A percentile compares a stretch with the other conserved stretches of the same genome.
Evolutionary conservation across 2,113 vertebrate species (phyloP).

Genomic region (Centropus bengalensis): DNA sequence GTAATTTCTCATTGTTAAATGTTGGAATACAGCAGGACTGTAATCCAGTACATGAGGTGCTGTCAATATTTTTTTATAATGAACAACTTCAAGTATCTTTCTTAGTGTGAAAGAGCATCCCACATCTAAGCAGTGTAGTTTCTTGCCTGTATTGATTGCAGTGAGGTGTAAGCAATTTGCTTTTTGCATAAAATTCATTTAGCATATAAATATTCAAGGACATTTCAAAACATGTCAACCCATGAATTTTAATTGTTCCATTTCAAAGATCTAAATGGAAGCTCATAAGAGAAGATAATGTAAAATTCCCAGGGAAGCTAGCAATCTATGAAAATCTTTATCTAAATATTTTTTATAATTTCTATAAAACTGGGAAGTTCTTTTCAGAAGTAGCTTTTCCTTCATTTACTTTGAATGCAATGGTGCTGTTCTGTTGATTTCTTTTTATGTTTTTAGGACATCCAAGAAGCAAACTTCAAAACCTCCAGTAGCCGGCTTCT

Average conservation of each 20-base stretch:
- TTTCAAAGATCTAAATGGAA: background rate
- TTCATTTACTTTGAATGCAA: background rate
- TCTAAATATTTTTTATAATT: background rate
- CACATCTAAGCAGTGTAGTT: background rate
- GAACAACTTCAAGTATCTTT: background rate
- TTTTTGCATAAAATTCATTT: background rate
- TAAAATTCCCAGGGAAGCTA: background rate
- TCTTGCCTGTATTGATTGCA: background rate
- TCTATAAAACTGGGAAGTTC: background rate
- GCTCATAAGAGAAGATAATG: background rate
- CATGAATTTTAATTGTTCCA: background rate
- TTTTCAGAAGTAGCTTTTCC: background rate
- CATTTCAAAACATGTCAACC: background rate
- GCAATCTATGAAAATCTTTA: background rate
- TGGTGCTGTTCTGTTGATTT: fast-evolving
- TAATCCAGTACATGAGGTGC: background rate
- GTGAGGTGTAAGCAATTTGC: background rate
- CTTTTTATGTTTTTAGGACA: constrained; percentile 80
- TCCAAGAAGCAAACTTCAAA: constrained; percentile 97
- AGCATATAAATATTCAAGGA: background rate
- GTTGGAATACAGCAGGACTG: background rate
- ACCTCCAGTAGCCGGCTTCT: constrained; percentile 95
- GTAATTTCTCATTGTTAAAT: background rate
- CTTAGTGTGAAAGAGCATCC: background rate
- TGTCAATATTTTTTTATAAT: background rate